Conservation (phyloP, 2,888 invertebrate species). For the Meteorus cinctellus region DNA sequence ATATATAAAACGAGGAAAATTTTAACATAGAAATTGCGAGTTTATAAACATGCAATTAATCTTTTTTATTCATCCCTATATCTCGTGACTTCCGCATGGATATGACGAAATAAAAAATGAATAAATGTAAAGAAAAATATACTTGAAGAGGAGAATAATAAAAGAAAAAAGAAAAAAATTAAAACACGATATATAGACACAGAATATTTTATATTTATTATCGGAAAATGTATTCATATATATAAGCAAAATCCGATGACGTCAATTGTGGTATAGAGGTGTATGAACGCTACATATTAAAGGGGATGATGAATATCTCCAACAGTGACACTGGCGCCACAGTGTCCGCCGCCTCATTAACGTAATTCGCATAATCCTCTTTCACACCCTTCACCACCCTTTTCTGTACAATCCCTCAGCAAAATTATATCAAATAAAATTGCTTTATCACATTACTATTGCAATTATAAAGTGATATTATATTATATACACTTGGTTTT, state of each 20-base stretch:
- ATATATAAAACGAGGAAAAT: background rate
- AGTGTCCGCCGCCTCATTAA: constrained; percentile 49
- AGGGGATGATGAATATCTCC: constrained; percentile 15
- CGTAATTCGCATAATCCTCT: constrained; percentile 48
- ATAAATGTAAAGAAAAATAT: background rate
- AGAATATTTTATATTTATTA: no score
- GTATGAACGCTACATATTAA: constrained; percentile 22
- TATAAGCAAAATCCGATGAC: background rate
- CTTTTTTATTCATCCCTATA: background rate
- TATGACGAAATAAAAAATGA: background rate
- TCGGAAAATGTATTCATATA: background rate
- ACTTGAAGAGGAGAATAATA: background rate
- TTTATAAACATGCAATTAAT: constrained; percentile 1
- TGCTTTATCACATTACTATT: no score
- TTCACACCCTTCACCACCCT: background rate
- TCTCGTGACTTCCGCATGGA: background rate
- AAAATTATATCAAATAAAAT: no score
- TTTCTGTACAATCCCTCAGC: background rate
- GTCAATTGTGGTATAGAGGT: constrained; percentile 13
- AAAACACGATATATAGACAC: background rate
- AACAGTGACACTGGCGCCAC: constrained; percentile 46
- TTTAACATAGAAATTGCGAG: background rate
- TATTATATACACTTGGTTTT: no score
- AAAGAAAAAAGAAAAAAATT: background rate
- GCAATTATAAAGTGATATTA: no score